Conservation (phyloP, 1,140 invertebrate species). For the Aricia agestis region DNA sequence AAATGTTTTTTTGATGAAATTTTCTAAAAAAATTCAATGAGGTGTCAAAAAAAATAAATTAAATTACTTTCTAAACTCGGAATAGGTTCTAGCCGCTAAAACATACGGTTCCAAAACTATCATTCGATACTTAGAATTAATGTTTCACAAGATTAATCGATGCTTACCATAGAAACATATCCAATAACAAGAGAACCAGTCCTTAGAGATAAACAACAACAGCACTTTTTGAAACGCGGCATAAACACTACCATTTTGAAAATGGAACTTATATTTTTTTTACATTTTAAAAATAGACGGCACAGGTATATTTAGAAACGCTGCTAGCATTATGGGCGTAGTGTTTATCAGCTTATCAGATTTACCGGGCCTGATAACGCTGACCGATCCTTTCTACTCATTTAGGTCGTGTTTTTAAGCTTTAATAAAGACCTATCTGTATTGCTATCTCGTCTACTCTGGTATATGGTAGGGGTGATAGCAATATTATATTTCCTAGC, state of each 20-base stretch:
- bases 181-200: conserved; percentile 53
- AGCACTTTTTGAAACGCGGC: conserved; percentile 51
- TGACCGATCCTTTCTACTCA: conserved; percentile 11
- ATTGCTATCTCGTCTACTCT: not conserved
- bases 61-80: no score
- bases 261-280: conserved; percentile 6
- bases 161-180: conserved; percentile 61
- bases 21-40: no score
- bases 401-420: not conserved
- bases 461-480: no score
- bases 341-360: conserved; percentile 35
- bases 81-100: no score
- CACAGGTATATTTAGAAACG: not conserved
- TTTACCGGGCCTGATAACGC: conserved; percentile 22
- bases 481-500: no score
- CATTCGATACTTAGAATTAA: not conserved
- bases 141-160: not conserved
- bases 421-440: not conserved
- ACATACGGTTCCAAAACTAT: no score
- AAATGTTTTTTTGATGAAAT: no score
- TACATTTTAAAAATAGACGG: conserved; percentile 6
- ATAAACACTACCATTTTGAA: conserved; percentile 41
- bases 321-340: not conserved
- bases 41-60: no score
- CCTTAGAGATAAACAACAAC: conserved; percentile 51